These are phyloP conservation scores for Sylvia borin DNA, from an alignment of 2,797 vertebrate genomes.

Conservation along the genomic window DNA sequence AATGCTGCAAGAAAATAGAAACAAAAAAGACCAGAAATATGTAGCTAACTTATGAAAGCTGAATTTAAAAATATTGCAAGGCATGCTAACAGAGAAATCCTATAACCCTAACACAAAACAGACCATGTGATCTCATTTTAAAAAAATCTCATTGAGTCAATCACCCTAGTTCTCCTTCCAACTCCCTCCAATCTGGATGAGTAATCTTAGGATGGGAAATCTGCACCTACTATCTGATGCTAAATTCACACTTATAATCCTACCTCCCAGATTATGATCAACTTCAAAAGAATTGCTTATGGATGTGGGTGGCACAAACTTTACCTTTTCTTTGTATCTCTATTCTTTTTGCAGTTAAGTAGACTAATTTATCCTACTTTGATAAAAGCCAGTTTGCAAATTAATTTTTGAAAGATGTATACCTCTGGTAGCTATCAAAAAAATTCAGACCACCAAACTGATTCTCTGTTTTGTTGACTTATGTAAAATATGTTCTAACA, in stretches of 20 bases:
- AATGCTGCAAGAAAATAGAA: neutral
- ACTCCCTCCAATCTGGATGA: slow-evolving; percentile 79
- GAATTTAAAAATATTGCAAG: neutral
- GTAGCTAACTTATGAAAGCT: neutral
- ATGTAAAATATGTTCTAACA: neutral
- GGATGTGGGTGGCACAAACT: slow-evolving; percentile 79
- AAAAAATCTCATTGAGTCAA: neutral
- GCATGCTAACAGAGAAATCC: neutral
- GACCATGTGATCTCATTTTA: neutral
- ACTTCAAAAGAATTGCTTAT: slow-evolving; percentile 84
- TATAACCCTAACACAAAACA: neutral
- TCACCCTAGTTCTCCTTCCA: slow-evolving; percentile 15
- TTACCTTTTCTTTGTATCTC: neutral
- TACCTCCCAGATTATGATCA: slow-evolving; percentile 79
- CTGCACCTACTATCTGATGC: slow-evolving; percentile 81
- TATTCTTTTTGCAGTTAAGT: slow-evolving; percentile 12
- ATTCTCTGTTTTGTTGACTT: neutral
- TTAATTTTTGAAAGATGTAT: slow-evolving; percentile 38
- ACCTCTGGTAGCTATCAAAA: slow-evolving; percentile 30
- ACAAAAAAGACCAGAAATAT: neutral
- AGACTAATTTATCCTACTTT: neutral
- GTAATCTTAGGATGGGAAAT: slow-evolving; percentile 88
- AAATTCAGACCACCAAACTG: neutral
- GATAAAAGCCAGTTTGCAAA: slow-evolving; percentile 4
- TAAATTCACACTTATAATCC: slow-evolving; percentile 86